These are phyloP conservation scores for Anarsia innoxiella DNA, from an alignment of 2,888 invertebrate species.

Conservation along the genomic window DNA sequence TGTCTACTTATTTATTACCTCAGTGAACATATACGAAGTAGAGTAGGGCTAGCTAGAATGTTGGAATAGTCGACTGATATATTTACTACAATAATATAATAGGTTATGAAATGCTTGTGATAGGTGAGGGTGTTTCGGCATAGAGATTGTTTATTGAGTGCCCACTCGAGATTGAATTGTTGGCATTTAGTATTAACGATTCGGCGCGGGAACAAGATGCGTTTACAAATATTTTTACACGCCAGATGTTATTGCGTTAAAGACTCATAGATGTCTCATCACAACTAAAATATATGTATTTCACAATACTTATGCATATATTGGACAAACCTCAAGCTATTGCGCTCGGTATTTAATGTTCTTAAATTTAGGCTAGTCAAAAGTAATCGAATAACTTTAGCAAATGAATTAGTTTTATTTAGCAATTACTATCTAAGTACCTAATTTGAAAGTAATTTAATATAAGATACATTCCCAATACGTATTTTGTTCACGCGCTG, in stretches of 20 bases:
- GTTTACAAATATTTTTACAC: conserved; percentile 1
- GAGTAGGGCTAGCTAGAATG: conserved; percentile 6
- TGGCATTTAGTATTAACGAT: conserved; percentile 47
- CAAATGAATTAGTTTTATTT: background rate
- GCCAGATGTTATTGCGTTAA: background rate
- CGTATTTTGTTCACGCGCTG: conserved; percentile 38
- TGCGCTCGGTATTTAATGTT: too few relatives aligned
- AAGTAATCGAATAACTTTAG: conserved; percentile 6
- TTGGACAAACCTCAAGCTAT: too few relatives aligned
- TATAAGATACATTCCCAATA: conserved; percentile 60
- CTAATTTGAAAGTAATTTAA: too few relatives aligned
- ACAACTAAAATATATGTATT: background rate
- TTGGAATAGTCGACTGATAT: conserved; percentile 30
- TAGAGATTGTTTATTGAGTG: background rate
- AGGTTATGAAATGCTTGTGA: conserved; percentile 36
- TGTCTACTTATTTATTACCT: conserved; percentile 9
- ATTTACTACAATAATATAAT: conserved; percentile 37
- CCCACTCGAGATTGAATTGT: conserved; percentile 22
- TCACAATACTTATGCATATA: too few relatives aligned
- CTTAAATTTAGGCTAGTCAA: conserved; percentile 28
- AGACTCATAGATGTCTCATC: too few relatives aligned
- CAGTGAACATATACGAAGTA: conserved; percentile 16
- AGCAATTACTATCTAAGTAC: too few relatives aligned
- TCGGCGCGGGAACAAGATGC: conserved; percentile 33
- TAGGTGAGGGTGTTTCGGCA: conserved; percentile 29